phyloP scores from a whole-genome alignment of 1,140 invertebrate genomes.

The Amyelois transitella region DNA sequence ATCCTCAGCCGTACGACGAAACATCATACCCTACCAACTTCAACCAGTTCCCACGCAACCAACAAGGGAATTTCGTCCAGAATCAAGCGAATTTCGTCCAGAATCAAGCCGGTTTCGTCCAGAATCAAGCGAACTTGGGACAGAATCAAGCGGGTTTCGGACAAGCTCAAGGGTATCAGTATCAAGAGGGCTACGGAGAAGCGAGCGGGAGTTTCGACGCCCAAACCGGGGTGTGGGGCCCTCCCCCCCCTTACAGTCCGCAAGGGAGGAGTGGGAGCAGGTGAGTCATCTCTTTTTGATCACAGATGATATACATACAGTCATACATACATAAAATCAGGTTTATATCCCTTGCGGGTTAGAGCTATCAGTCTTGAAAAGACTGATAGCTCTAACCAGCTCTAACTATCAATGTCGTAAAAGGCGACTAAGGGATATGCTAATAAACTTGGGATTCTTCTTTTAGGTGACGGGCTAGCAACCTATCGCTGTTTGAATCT shows the following conservation, averaged over 20 bases:
- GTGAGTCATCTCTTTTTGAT: constrained; percentile 19
- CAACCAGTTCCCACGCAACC: constrained; percentile 16
- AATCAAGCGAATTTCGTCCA: constrained; percentile 19
- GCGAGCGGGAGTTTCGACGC: constrained; percentile 52
- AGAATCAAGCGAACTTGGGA: constrained; percentile 23
- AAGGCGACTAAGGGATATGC: too few relatives aligned
- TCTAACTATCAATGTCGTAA: too few relatives aligned
- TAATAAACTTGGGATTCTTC: too few relatives aligned
- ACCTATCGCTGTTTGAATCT: too few relatives aligned
- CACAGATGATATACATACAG: too few relatives aligned
- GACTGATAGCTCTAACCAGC: too few relatives aligned
- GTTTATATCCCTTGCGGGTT: too few relatives aligned
- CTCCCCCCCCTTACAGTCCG: constrained; percentile 68
- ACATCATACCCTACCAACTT: constrained; percentile 33
- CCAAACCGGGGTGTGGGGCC: constrained; percentile 62
- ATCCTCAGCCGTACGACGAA: constrained; percentile 38
- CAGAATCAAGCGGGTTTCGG: constrained; percentile 21
- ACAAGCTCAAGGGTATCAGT: constrained; percentile 10
- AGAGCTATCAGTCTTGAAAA: too few relatives aligned
- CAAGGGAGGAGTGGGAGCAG: constrained; percentile 63
- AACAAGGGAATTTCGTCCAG: constrained; percentile 5
- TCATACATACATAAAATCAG: too few relatives aligned
- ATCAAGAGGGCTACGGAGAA: constrained; percentile 45
- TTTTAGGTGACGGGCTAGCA: too few relatives aligned
- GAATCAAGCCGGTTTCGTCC: constrained; percentile 25